Conservation (phyloP, 1,140 invertebrate species). For the Manduca sexta region DNA sequence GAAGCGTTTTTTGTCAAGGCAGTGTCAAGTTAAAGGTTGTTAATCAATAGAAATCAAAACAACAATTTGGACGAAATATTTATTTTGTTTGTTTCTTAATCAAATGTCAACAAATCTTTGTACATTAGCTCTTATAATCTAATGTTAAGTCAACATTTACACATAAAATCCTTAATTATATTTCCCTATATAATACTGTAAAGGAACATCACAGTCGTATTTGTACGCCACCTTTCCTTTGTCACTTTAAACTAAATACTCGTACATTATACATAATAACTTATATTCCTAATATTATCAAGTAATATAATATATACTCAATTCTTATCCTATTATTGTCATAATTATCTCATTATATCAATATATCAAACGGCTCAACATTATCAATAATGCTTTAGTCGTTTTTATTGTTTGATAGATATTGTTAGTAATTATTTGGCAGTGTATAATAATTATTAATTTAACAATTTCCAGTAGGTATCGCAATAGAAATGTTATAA, state of each 20-base stretch:
- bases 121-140: slow-evolving; percentile 35
- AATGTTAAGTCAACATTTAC: slow-evolving; percentile 19
- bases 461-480: too few species aligned
- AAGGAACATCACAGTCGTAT: slow-evolving; percentile 56
- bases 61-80: too few species aligned
- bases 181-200: slow-evolving; percentile 49
- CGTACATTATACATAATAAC: too few species aligned
- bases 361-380: background rate
- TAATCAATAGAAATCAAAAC: too few species aligned
- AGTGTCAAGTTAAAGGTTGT: too few species aligned
- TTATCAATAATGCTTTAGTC: background rate
- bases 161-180: slow-evolving; percentile 15
- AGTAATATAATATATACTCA: too few species aligned
- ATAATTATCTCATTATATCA: background rate
- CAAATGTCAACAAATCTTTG: slow-evolving; percentile 41
- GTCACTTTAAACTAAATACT: background rate
- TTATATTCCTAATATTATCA: too few species aligned
- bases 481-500: too few species aligned
- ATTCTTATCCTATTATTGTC: too few species aligned
- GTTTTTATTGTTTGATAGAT: background rate
- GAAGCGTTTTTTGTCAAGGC: too few species aligned
- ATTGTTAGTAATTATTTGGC: slow-evolving; percentile 1
- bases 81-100: too few species aligned
- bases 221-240: slow-evolving; percentile 19
- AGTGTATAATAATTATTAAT: background rate